Evolutionary conservation across 2,888 invertebrate genomes (phyloP).

Genomic region (Gari tellinella): DNA sequence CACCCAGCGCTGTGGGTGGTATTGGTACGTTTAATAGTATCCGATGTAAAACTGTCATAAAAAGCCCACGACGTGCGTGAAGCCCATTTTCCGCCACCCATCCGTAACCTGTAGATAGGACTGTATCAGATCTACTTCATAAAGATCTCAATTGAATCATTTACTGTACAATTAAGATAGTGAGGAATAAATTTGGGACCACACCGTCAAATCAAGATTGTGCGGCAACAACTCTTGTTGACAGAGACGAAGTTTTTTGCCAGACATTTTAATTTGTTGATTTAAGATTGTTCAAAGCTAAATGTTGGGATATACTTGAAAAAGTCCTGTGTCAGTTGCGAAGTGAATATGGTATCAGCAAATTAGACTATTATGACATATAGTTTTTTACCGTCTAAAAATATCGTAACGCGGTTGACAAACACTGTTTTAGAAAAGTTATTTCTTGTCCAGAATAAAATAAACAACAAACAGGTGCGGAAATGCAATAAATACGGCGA

Average conservation of each 20-base stretch:
- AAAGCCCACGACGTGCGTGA: conserved; percentile 39
- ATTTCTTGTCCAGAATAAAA: too few relatives aligned
- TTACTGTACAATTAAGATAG: conserved; percentile 54
- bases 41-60: conserved; percentile 59
- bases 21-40: conserved; percentile 21
- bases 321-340: too few relatives aligned
- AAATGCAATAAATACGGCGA: too few relatives aligned
- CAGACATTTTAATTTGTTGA: not conserved
- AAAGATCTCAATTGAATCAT: conserved; percentile 52
- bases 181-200: conserved; percentile 30
- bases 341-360: too few relatives aligned
- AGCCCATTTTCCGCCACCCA: conserved; percentile 51
- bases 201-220: conserved; percentile 37
- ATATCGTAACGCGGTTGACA: too few relatives aligned
- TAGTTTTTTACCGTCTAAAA: too few relatives aligned
- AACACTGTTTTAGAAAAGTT: too few relatives aligned
- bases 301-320: too few relatives aligned
- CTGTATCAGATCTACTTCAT: conserved; percentile 37
- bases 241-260: too few relatives aligned
- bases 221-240: too few relatives aligned
- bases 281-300: conserved; percentile 3
- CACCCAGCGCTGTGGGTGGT: conserved; percentile 46
- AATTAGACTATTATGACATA: too few relatives aligned
- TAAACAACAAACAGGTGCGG: too few relatives aligned
- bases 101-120: conserved; percentile 47